Percentiles rank a stretch among this genome's conserved stretches.
These are phyloP conservation scores for Chionomys nivalis DNA, from an alignment of 2,113 vertebrate genomes.

Conservation along the genomic window DNA sequence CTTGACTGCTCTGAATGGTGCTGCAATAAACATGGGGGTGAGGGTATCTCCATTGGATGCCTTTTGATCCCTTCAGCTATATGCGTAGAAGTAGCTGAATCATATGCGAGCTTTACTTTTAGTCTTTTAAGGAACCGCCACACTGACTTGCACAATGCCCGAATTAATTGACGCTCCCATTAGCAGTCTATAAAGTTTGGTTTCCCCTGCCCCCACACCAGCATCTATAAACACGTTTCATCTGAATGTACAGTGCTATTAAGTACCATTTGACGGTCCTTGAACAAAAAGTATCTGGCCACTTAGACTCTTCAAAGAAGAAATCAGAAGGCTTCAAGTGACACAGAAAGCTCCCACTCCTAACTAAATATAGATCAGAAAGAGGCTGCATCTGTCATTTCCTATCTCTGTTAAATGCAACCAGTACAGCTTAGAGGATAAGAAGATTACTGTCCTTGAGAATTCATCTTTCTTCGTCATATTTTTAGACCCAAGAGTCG, in stretches of 20 bases:
- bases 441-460: background rate
- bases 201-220: background rate
- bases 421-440: background rate
- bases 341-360: background rate
- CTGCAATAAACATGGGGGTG: background rate
- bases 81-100: background rate
- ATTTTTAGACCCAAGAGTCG: slow-evolving; percentile 3
- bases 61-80: background rate
- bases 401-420: background rate
- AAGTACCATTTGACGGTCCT: background rate
- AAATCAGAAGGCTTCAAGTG: slow-evolving; percentile 27
- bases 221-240: background rate
- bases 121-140: background rate
- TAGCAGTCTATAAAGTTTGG: background rate
- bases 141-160: background rate
- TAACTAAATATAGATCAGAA: slow-evolving; percentile 25
- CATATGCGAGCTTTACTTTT: background rate
- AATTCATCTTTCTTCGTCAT: background rate
- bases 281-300: background rate
- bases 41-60: background rate
- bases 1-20: background rate
- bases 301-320: slow-evolving; percentile 3
- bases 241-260: slow-evolving; percentile 12
- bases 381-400: background rate
- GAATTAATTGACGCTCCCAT: background rate